Evolutionary conservation across 2,797 vertebrate genomes (phyloP).

Genomic region (Gadopsis marmoratus): DNA sequence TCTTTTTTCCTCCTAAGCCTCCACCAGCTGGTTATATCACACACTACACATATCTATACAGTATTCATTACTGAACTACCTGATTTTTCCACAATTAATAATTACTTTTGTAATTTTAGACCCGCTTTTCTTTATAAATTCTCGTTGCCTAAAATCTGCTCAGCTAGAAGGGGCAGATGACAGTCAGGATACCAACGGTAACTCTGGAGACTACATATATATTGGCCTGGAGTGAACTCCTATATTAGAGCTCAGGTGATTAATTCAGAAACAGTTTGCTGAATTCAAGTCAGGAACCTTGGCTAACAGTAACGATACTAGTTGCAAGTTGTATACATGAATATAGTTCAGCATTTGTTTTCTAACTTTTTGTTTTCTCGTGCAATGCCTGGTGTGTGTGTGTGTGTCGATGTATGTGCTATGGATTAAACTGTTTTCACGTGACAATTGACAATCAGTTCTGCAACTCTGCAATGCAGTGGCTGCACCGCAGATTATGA

Average conservation of each 20-base stretch:
- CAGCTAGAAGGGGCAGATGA: constrained; percentile 5
- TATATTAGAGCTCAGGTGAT: constrained; percentile 33
- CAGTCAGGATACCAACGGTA: constrained; percentile 14
- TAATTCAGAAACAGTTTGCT: constrained; percentile 24
- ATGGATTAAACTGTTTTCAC: constrained; percentile 30
- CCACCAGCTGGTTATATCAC: no score
- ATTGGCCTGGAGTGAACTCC: constrained; percentile 24
- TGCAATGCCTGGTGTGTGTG: neutral
- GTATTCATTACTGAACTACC: no score
- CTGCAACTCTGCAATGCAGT: constrained; percentile 41
- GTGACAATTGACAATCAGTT: constrained; percentile 36
- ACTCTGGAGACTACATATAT: constrained; percentile 24
- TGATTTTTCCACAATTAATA: constrained; percentile 15
- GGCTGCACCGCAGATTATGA: constrained; percentile 38
- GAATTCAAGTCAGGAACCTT: constrained; percentile 44
- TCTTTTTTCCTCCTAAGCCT: no score
- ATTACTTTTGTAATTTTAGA: neutral
- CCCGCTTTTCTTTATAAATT: neutral
- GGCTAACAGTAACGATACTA: constrained; percentile 23
- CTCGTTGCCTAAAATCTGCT: constrained; percentile 16
- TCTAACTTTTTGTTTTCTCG: constrained; percentile 7
- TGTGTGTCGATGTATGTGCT: neutral
- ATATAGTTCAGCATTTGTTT: constrained; percentile 30
- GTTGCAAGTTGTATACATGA: neutral
- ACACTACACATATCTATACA: no score